Base-by-base conservation (phyloP, 1,140 invertebrate genomes). In the Drosophila leontia region DNA sequence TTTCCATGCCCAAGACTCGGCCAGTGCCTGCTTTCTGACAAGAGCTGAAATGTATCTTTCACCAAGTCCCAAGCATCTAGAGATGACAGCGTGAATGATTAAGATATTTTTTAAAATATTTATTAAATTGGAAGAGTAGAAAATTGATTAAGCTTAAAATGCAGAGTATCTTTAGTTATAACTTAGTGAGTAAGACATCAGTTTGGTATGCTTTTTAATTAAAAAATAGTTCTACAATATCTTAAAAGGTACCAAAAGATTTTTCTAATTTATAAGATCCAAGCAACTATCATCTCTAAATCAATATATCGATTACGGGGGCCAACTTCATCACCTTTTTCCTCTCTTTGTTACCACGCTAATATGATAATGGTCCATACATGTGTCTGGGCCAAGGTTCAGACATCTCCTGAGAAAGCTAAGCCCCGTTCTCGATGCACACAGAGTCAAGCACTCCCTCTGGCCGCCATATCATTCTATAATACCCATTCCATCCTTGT, bases 21-120 rank as follows among this genome's bases (percentile, higher is more conserved):
- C 61, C 83, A 78, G 61, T 76, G 77, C 79, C 80, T 84, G 74
- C 67, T 78, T 88, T 90, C 83, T 90, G 85, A 90, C 85, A 91
- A 90, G 81, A 90, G 85, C 57, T 90, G 85, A 90, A 91, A 90
- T 91, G 85, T 91, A 90, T 90, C 85, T 90, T 90, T 90, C 85
- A 90, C 85, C 85, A 76, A 69, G 41, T 56, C 35, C 4, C 41
- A 50, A 48, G 39, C 34, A 47, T 17, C 19, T 71, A 72, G 70
- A 72, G 70, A 72, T 72, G 70, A 72, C 67, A 72, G 45, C 45
- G 70, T 72, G 69, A 71, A 44, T 35, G 62, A 7, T 60, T 11
- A 0, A 44, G 60, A 60, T 34, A n/a, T 34, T 3, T 2, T 1
- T 0, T 32, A 19, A n/a, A 8, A 32, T 9, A 26, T 17, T 3